A percentile compares a stretch with the other conserved stretches of the same genome.
phyloP scores from a whole-genome alignment of 2,797 vertebrate genomes.

The Ctenochaetus hawaiiensis region DNA sequence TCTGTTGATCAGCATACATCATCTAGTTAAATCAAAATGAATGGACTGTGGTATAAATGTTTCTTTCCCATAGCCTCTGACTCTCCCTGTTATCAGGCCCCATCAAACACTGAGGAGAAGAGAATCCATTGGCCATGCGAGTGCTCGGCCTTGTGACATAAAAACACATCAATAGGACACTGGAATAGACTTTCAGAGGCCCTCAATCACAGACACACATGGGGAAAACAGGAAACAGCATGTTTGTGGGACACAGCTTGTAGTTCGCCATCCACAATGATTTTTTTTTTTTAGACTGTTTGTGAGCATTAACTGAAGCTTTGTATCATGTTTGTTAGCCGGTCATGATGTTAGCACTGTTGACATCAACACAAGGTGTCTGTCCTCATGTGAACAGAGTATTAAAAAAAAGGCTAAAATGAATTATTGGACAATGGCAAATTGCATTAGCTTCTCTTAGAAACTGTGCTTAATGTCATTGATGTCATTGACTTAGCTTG shows the following conservation, averaged over 20 bases:
- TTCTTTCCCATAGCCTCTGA: constrained; percentile 68
- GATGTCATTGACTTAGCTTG: neutral
- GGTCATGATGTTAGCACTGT: constrained; percentile 27
- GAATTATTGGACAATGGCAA: constrained; percentile 6
- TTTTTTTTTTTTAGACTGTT: constrained; percentile 26
- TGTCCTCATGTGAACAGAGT: constrained; percentile 7
- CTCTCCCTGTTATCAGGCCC: constrained; percentile 90
- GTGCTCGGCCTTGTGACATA: constrained; percentile 90
- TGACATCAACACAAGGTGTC: constrained; percentile 20
- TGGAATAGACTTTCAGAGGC: constrained; percentile 85
- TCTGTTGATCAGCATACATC: constrained; percentile 74
- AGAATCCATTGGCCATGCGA: constrained; percentile 91
- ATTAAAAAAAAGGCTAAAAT: neutral
- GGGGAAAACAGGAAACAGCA: constrained; percentile 54
- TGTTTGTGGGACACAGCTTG: constrained; percentile 48
- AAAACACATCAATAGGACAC: constrained; percentile 90
- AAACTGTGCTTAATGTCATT: constrained; percentile 12
- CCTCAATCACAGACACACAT: constrained; percentile 55
- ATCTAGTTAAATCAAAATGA: constrained; percentile 67
- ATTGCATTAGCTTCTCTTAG: constrained; percentile 30
- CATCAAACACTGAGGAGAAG: constrained; percentile 90
- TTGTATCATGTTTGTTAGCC: constrained; percentile 30
- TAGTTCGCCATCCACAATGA: constrained; percentile 47
- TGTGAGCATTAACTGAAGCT: constrained; percentile 22
- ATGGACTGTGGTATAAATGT: constrained; percentile 63